Evolutionary conservation across 2,888 invertebrate genomes (phyloP).

Genomic region (Griposia aprilina): DNA sequence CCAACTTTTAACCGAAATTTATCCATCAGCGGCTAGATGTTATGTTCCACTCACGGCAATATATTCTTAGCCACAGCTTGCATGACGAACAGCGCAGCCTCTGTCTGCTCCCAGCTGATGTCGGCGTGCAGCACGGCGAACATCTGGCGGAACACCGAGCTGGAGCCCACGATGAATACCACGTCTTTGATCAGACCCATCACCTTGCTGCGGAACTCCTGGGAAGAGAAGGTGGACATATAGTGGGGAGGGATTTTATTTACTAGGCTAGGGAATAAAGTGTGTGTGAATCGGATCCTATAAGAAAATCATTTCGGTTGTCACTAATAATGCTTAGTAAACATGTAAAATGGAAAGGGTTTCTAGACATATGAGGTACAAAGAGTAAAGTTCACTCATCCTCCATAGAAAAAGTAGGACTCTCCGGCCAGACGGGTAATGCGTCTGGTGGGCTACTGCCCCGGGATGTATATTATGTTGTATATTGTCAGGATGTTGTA

Average conservation of each 20-base stretch:
- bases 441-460: too few relatives aligned
- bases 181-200: conserved; percentile 98
- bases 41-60: conserved; percentile 93
- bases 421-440: too few relatives aligned
- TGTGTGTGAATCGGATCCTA: background rate
- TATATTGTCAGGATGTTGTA: too few relatives aligned
- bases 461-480: too few relatives aligned
- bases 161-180: conserved; percentile 98
- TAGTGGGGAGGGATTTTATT: background rate
- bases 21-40: background rate
- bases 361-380: too few relatives aligned
- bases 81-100: conserved; percentile 98
- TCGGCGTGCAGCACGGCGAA: conserved; percentile 94
- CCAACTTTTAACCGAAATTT: background rate
- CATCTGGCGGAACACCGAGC: conserved; percentile 97
- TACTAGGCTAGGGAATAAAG: too few relatives aligned
- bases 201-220: conserved; percentile 96
- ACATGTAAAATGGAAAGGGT: too few relatives aligned
- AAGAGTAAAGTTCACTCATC: too few relatives aligned
- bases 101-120: conserved; percentile 97
- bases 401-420: too few relatives aligned
- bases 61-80: conserved; percentile 98
- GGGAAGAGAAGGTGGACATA: conserved; percentile 19
- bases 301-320: background rate
- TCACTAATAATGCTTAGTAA: background rate